Evolutionary conservation across 2,113 vertebrate genomes (phyloP).

Genomic region (Indicator maculatus): DNA sequence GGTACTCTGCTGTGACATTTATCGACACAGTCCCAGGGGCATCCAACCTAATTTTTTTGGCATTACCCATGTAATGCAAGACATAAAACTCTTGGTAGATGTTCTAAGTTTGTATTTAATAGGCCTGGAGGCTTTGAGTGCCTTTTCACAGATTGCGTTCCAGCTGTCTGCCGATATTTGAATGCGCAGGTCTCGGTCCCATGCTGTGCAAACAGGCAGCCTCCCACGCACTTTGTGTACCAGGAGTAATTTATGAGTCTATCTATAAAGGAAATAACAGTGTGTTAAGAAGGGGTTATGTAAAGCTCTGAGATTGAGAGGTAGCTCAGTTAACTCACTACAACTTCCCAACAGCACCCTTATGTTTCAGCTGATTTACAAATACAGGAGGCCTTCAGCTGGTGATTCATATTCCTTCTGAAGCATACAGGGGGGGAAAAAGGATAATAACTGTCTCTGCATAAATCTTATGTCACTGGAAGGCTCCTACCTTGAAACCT

Average conservation of each 20-base stretch:
- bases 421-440: background rate
- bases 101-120: constrained; percentile 71
- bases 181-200: constrained; percentile 65
- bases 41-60: constrained; percentile 22
- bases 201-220: constrained; percentile 72
- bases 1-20: constrained; percentile 30
- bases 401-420: constrained; percentile 50
- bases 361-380: constrained; percentile 68
- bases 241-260: constrained; percentile 74
- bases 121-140: constrained; percentile 65
- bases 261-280: constrained; percentile 71
- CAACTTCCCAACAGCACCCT: constrained; percentile 65
- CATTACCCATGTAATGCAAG: constrained; percentile 30
- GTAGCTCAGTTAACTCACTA: constrained; percentile 60
- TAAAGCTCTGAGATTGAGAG: constrained; percentile 71
- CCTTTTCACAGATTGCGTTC: constrained; percentile 74
- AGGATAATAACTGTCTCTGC: background rate
- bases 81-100: constrained; percentile 69
- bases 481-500: constrained; percentile 45
- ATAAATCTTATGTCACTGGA: constrained; percentile 52
- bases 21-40: constrained; percentile 38
- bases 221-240: constrained; percentile 68
- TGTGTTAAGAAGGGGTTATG: constrained; percentile 64
- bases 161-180: constrained; percentile 73
- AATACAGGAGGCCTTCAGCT: constrained; percentile 50